These are phyloP conservation scores for Lerema accius DNA, from an alignment of 1,140 invertebrate genomes.

Conservation along the genomic window DNA sequence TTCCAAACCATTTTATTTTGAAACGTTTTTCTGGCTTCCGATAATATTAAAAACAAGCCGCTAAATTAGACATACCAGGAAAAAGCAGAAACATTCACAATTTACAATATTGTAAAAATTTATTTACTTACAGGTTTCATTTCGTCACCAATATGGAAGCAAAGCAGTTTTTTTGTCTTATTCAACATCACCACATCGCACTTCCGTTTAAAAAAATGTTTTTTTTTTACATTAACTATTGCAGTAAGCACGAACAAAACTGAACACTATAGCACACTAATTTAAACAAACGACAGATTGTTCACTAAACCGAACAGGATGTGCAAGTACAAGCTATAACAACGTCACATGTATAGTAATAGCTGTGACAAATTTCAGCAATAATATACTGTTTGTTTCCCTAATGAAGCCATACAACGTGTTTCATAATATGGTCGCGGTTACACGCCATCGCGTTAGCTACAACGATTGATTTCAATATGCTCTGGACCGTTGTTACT, in stretches of 20 bases:
- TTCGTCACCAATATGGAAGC: not conserved
- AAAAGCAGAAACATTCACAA: too few relatives aligned
- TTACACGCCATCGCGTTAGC: not conserved
- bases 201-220: not conserved
- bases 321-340: not conserved
- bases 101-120: not conserved
- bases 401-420: not conserved
- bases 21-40: not conserved
- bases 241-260: too few relatives aligned
- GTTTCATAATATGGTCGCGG: conserved; percentile 11
- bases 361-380: conserved; percentile 1
- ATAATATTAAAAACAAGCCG: not conserved
- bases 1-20: too few relatives aligned
- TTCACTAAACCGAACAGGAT: not conserved
- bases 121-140: conserved; percentile 1
- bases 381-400: conserved; percentile 6
- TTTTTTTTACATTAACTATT: too few relatives aligned
- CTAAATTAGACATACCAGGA: too few relatives aligned
- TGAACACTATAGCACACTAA: not conserved
- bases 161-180: conserved; percentile 8
- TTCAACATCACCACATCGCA: conserved; percentile 9
- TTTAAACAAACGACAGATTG: conserved; percentile 1
- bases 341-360: not conserved
- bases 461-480: conserved; percentile 8
- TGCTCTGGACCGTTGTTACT: not conserved